Evolutionary conservation across 2,113 vertebrate genomes (phyloP).

Genomic region (Ctenodactylus gundi): DNA sequence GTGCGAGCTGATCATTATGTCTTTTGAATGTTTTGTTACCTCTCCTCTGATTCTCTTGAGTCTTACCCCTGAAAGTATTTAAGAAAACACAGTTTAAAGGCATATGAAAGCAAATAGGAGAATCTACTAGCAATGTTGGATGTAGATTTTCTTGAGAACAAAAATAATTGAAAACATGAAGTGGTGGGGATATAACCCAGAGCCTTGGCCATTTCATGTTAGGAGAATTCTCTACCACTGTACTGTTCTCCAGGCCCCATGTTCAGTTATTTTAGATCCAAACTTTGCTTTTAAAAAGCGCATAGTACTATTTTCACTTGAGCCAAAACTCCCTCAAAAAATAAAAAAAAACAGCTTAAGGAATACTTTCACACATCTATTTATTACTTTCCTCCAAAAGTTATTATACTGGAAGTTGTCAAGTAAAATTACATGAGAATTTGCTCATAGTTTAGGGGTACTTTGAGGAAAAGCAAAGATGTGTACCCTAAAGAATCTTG

Average conservation of each 20-base stretch:
- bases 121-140: background rate
- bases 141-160: background rate
- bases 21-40: slow-evolving; percentile 39
- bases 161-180: background rate
- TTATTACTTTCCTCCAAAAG: background rate
- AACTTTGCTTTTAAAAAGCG: background rate
- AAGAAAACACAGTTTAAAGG: background rate
- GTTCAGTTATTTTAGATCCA: background rate
- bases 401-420: background rate
- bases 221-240: background rate
- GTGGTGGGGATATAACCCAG: background rate
- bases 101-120: background rate
- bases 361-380: background rate
- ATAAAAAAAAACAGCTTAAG: too few species aligned
- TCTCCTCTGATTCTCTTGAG: background rate
- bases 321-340: background rate
- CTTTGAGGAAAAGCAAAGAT: background rate
- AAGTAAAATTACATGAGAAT: background rate
- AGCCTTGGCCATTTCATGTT: background rate
- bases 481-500: background rate
- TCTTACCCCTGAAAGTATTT: background rate
- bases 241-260: background rate
- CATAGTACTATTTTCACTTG: background rate
- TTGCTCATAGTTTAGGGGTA: background rate
- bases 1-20: background rate